phyloP scores from a whole-genome alignment of 2,888 invertebrate genomes.

The Noctua comes region DNA sequence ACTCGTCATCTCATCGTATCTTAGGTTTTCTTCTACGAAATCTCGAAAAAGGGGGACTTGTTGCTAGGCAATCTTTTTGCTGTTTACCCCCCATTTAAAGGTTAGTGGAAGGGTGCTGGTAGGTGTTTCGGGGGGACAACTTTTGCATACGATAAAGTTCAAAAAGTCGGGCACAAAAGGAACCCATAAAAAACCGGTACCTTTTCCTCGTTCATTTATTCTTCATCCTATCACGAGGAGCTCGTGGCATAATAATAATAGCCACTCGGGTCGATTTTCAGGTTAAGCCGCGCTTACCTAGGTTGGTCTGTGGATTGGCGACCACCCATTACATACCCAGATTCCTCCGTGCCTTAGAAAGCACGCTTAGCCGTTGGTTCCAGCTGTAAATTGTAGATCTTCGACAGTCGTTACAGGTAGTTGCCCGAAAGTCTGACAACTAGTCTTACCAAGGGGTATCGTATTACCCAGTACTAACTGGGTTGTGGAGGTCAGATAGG shows the following conservation, averaged over 20 bases:
- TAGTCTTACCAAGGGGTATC: neutral
- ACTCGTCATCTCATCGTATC: neutral
- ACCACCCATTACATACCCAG: neutral
- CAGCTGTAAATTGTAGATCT: neutral
- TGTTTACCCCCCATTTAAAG: neutral
- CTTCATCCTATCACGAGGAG: neutral
- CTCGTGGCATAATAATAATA: neutral
- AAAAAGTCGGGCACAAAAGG: constrained; percentile 5
- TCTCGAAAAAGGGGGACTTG: neutral
- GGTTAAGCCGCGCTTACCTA: too few relatives aligned
- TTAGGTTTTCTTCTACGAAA: neutral
- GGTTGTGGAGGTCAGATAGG: too few relatives aligned
- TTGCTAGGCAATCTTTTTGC: neutral
- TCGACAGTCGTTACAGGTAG: neutral
- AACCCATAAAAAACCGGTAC: constrained; percentile 15
- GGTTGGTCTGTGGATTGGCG: neutral
- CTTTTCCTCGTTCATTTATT: neutral
- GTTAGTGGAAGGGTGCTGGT: neutral
- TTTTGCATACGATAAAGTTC: neutral
- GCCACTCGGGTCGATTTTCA: neutral
- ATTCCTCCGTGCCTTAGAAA: neutral
- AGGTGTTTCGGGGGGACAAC: too few relatives aligned
- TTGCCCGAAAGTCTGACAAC: neutral
- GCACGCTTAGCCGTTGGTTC: neutral
- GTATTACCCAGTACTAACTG: too few relatives aligned